phyloP scores from a whole-genome alignment of 2,113 vertebrate genomes.

The Lutjanus erythropterus region DNA sequence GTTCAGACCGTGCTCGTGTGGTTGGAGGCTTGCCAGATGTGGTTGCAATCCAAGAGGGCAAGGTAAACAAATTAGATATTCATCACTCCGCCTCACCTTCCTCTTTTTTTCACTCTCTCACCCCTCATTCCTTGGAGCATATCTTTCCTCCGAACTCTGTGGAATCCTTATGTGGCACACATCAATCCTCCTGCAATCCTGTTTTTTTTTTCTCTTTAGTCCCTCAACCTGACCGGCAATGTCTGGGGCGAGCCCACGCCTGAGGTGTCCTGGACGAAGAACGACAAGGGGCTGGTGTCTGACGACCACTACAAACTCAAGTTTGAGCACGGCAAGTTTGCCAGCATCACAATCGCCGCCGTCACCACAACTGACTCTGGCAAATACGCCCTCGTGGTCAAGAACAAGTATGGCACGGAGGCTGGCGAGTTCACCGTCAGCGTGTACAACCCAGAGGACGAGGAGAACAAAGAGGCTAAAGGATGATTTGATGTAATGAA shows the following conservation, averaged over 20 bases:
- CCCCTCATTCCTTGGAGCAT: not conserved
- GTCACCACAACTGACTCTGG: constrained; percentile 92
- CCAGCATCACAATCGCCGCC: constrained; percentile 89
- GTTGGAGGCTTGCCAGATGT: constrained; percentile 97
- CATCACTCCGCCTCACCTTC: not conserved
- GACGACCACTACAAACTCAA: constrained; percentile 89
- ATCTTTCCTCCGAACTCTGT: not conserved
- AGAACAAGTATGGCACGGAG: constrained; percentile 97
- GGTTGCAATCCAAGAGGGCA: constrained; percentile 98
- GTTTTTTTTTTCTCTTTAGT: constrained; percentile 80
- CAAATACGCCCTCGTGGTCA: constrained; percentile 95
- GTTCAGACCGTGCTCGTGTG: constrained; percentile 95
- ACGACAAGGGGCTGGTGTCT: constrained; percentile 88
- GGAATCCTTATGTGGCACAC: not conserved
- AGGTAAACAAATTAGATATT: constrained; percentile 85
- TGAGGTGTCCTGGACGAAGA: constrained; percentile 94
- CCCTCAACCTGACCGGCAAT: constrained; percentile 96
- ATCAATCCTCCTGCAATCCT: not conserved
- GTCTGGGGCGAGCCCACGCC: constrained; percentile 96
- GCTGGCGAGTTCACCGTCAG: constrained; percentile 95
- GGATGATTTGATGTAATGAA: constrained; percentile 21
- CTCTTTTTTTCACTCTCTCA: not conserved
- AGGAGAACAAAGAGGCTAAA: constrained; percentile 81
- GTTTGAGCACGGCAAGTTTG: constrained; percentile 92
- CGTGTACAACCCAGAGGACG: constrained; percentile 95